phyloP scores from a whole-genome alignment of 2,888 invertebrate genomes.

The Clitarchus hookeri region DNA sequence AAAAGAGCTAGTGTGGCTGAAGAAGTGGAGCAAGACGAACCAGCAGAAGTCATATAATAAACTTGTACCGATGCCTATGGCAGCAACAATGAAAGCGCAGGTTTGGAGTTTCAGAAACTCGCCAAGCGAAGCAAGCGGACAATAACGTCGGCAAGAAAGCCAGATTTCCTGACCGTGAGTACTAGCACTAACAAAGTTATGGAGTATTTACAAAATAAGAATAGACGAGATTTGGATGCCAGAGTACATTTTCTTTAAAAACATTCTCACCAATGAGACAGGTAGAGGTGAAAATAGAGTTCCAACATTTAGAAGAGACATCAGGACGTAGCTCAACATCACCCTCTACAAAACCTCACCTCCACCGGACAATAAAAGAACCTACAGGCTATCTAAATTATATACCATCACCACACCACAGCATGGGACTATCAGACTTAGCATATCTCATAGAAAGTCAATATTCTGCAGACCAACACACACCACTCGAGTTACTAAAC shows the following conservation, averaged over 20 bases:
- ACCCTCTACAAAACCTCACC: too few species aligned
- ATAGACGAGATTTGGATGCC: neutral
- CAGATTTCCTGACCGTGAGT: too few species aligned
- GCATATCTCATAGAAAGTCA: too few species aligned
- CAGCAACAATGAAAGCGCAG: too few species aligned
- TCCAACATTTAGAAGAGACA: too few species aligned
- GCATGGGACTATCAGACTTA: too few species aligned
- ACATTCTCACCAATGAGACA: constrained; percentile 16
- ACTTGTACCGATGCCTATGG: neutral
- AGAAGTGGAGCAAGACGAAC: neutral
- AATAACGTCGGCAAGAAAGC: neutral
- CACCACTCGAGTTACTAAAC: too few species aligned
- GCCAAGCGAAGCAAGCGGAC: neutral
- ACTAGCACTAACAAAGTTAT: constrained; percentile 6
- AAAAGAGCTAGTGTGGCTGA: neutral
- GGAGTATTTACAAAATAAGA: neutral
- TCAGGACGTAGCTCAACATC: too few species aligned
- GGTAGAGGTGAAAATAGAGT: neutral
- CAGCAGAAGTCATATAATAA: neutral
- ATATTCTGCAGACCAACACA: too few species aligned
- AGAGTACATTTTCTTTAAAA: constrained; percentile 23
- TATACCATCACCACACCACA: too few species aligned
- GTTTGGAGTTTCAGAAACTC: neutral
- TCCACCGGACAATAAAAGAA: too few species aligned
- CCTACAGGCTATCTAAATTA: too few species aligned